Conservation (phyloP, 2,888 invertebrate genomes). For the Merodon equestris region DNA sequence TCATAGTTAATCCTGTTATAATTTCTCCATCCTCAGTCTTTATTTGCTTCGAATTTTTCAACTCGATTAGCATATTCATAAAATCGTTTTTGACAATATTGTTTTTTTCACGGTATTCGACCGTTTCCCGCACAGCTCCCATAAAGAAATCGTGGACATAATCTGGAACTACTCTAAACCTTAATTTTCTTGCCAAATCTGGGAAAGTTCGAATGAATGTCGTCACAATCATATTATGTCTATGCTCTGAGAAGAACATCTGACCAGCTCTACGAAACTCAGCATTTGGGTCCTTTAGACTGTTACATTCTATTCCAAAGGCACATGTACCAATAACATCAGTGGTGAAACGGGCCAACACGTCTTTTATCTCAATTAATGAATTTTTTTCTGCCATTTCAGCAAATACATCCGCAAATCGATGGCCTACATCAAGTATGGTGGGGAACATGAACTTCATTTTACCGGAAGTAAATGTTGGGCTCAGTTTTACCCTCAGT, state of each 20-base stretch:
- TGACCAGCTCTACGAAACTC: conserved; percentile 75
- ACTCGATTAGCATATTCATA: conserved; percentile 80
- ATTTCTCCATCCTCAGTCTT: conserved; percentile 68
- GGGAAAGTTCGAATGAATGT: conserved; percentile 70
- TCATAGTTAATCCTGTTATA: conserved; percentile 60
- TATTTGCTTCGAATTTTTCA: conserved; percentile 78
- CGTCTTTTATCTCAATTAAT: conserved; percentile 77
- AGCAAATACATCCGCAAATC: conserved; percentile 72
- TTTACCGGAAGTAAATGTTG: conserved; percentile 73
- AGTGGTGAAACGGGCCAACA: conserved; percentile 79
- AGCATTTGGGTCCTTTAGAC: conserved; percentile 77
- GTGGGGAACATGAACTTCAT: conserved; percentile 72
- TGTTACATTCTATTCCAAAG: conserved; percentile 79
- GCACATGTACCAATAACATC: conserved; percentile 80
- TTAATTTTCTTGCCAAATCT: conserved; percentile 70
- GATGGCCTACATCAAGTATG: conserved; percentile 72
- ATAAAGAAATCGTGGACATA: conserved; percentile 75
- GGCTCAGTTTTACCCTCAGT: conserved; percentile 72
- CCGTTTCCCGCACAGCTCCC: conserved; percentile 76
- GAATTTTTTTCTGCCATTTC: conserved; percentile 48
- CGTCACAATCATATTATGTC: conserved; percentile 53
- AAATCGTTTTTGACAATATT: conserved; percentile 80
- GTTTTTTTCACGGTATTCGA: conserved; percentile 75
- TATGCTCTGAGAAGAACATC: conserved; percentile 57
- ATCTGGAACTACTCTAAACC: conserved; percentile 70